A percentile compares a stretch with the other conserved stretches of the same genome.
Evolutionary conservation across 2,797 vertebrate genomes (phyloP).

Genomic region (Chelon labrosus): DNA sequence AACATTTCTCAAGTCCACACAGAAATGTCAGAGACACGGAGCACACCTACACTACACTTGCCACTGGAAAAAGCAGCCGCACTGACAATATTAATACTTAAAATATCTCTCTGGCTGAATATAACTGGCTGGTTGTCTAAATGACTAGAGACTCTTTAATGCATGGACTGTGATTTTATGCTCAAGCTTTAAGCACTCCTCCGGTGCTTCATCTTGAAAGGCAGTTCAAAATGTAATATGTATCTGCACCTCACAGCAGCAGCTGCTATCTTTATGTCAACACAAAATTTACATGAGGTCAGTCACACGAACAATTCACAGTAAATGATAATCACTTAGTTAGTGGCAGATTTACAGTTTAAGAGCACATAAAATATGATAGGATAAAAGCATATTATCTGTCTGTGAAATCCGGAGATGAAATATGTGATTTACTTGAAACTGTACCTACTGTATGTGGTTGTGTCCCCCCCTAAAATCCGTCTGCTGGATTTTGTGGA

Average conservation of each 20-base stretch:
- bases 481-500: slow-evolving; percentile 74
- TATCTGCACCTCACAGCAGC: slow-evolving; percentile 43
- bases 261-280: slow-evolving; percentile 64
- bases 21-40: slow-evolving; percentile 57
- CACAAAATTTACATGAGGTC: slow-evolving; percentile 61
- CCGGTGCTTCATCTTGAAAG: slow-evolving; percentile 25
- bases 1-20: slow-evolving; percentile 57
- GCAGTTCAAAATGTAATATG: slow-evolving; percentile 45
- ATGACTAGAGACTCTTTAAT: slow-evolving; percentile 24
- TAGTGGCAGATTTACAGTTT: slow-evolving; percentile 54
- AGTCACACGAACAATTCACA: slow-evolving; percentile 36
- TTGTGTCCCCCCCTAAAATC: slow-evolving; percentile 34
- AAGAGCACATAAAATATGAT: slow-evolving; percentile 58
- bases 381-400: slow-evolving; percentile 63
- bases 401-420: slow-evolving; percentile 58
- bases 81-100: slow-evolving; percentile 17
- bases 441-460: slow-evolving; percentile 44
- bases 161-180: slow-evolving; percentile 31
- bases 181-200: slow-evolving; percentile 21
- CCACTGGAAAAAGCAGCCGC: slow-evolving; percentile 14
- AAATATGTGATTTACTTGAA: slow-evolving; percentile 58
- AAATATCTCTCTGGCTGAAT: slow-evolving; percentile 24
- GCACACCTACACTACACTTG: slow-evolving; percentile 26
- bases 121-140: slow-evolving; percentile 6
- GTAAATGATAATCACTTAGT: slow-evolving; percentile 62